phyloP scores from a whole-genome alignment of 2,888 invertebrate species.

The Monoplex corrugatus region DNA sequence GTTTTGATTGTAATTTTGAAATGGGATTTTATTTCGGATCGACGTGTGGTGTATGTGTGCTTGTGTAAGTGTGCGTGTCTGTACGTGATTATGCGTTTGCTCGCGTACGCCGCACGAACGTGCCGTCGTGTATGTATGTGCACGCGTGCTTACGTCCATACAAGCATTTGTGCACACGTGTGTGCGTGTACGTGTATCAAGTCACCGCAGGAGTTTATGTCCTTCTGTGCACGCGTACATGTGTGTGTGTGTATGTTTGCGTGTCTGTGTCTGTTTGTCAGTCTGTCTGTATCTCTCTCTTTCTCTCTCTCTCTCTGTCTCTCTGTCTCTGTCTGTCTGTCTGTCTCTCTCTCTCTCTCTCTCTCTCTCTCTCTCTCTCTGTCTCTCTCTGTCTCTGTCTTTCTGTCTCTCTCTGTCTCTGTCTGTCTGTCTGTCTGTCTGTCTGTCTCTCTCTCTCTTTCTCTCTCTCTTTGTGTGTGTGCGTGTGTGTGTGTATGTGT shows the following conservation, averaged over 20 bases:
- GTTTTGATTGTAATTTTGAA: too few species aligned
- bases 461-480: not conserved
- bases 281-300: too few species aligned
- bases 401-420: not conserved
- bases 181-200: constrained; percentile 1
- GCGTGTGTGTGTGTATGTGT: not conserved
- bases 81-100: not conserved
- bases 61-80: not conserved
- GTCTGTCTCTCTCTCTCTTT: not conserved
- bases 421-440: constrained; percentile 37
- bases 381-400: not conserved
- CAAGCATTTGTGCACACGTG: too few species aligned
- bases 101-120: not conserved
- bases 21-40: too few species aligned
- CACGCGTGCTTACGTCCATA: too few species aligned
- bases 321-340: too few species aligned
- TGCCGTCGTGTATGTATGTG: not conserved
- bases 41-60: not conserved
- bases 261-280: too few species aligned
- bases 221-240: not conserved
- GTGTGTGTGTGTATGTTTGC: not conserved
- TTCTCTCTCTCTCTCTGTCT: too few species aligned
- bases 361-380: too few species aligned
- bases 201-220: not conserved
- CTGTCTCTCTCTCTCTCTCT: too few species aligned